A percentile compares a stretch with the other conserved stretches of the same genome.
phyloP scores from a whole-genome alignment of 1,140 invertebrate species.

The fruit fly (Drosophila melanogaster) region Release_6_plus_ISO1_MT NT_037436.4:10016001-10016500 shows the following conservation, averaged over 20 bases:
- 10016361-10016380: constrained; percentile 31
- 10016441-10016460: constrained; percentile 36
- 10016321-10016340: constrained; percentile 33
- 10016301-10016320: constrained; percentile 5
- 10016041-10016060: not conserved
- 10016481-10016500: constrained; percentile 15
- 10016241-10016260: no score
- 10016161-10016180: no score
- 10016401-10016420: constrained; percentile 38
- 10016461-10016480: constrained; percentile 30
- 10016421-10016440: constrained; percentile 54
- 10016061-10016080: not conserved
- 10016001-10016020: constrained; percentile 43
- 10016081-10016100: not conserved
- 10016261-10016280: not conserved
- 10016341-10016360: constrained; percentile 38
- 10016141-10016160: no score
- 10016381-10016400: constrained; percentile 37
- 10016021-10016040: constrained; percentile 3
- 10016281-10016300: constrained; percentile 12
- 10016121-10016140: no score
- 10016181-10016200: no score
- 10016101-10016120: not conserved
- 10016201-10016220: no score
- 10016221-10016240: no score